These are phyloP conservation scores for Sylvilagus bachmani DNA, from an alignment of 2,113 vertebrate species.

Conservation along the genomic window DNA sequence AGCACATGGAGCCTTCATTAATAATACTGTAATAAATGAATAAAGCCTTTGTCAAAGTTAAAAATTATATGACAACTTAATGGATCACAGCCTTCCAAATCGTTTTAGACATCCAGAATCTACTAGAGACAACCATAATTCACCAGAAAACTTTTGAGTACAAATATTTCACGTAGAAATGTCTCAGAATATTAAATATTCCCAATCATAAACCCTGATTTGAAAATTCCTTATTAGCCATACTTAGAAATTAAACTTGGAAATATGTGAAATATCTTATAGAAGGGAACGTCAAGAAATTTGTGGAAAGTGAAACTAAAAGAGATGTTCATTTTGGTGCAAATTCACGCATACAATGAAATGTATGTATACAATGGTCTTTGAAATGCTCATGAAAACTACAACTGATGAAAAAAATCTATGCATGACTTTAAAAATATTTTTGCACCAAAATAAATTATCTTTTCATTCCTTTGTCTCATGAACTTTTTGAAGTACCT, in stretches of 20 bases:
- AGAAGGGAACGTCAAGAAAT: too few relatives aligned
- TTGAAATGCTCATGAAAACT: too few relatives aligned
- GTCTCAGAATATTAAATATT: conserved; percentile 60
- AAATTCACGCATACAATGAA: too few relatives aligned
- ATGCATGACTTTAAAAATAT: too few relatives aligned
- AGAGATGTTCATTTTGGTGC: too few relatives aligned
- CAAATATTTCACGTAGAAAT: conserved; percentile 65
- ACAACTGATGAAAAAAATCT: neutral
- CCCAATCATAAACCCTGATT: neutral
- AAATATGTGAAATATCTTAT: neutral
- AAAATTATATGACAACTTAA: conserved; percentile 65
- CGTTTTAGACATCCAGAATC: conserved; percentile 70
- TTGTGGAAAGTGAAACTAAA: too few relatives aligned
- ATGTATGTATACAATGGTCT: too few relatives aligned
- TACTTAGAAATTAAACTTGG: neutral
- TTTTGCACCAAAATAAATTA: too few relatives aligned
- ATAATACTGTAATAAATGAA: conserved; percentile 63
- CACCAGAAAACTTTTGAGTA: neutral
- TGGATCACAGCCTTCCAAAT: conserved; percentile 77
- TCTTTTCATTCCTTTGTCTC: too few relatives aligned
- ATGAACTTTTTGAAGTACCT: too few relatives aligned
- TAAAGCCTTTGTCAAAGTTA: conserved; percentile 64
- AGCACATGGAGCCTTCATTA: conserved; percentile 57
- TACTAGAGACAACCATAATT: conserved; percentile 76
- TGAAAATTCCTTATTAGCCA: conserved; percentile 29